Conservation (phyloP, 2,888 invertebrate genomes). For the Ditylenchus weischeri region DNA sequence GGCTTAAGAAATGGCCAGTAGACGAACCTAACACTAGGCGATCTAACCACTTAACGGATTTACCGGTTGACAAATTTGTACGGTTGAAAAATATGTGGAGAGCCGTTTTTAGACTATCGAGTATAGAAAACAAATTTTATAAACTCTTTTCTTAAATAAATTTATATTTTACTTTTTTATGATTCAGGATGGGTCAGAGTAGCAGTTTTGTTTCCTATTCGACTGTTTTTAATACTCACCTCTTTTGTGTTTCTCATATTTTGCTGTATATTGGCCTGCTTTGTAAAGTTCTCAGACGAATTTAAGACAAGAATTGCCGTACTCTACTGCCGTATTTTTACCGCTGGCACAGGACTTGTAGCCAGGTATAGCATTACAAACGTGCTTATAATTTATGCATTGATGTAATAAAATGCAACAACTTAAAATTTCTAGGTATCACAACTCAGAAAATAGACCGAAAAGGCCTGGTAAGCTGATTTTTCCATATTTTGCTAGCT, state of each 20-base stretch:
- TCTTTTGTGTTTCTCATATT: slow-evolving; percentile 47
- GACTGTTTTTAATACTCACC: slow-evolving; percentile 38
- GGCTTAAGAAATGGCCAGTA: too few species aligned
- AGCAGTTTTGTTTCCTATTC: slow-evolving; percentile 41
- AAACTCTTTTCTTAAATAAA: not conserved
- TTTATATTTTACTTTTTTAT: slow-evolving; percentile 32
- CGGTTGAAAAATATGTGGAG: too few species aligned
- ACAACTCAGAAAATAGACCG: slow-evolving; percentile 39
- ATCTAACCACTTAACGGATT: too few species aligned
- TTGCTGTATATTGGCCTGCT: slow-evolving; percentile 39
- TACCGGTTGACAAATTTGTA: too few species aligned
- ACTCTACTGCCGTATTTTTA: slow-evolving; percentile 47
- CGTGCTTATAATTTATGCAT: too few species aligned
- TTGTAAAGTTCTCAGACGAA: slow-evolving; percentile 27
- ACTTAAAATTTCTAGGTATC: slow-evolving; percentile 20
- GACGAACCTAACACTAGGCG: too few species aligned
- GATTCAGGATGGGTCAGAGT: too few species aligned
- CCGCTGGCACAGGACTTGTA: slow-evolving; percentile 45
- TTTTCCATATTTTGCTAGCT: not conserved
- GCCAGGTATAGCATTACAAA: slow-evolving; percentile 17
- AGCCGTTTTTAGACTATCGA: too few species aligned
- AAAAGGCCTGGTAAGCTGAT: slow-evolving; percentile 37
- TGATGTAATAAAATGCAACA: too few species aligned
- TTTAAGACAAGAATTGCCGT: slow-evolving; percentile 39
- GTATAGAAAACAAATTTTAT: too few species aligned